A percentile compares a stretch with the other conserved stretches of the same genome.
These are phyloP conservation scores for Murina feae DNA, from an alignment of 2,113 vertebrate genomes.

Conservation along the genomic window DNA sequence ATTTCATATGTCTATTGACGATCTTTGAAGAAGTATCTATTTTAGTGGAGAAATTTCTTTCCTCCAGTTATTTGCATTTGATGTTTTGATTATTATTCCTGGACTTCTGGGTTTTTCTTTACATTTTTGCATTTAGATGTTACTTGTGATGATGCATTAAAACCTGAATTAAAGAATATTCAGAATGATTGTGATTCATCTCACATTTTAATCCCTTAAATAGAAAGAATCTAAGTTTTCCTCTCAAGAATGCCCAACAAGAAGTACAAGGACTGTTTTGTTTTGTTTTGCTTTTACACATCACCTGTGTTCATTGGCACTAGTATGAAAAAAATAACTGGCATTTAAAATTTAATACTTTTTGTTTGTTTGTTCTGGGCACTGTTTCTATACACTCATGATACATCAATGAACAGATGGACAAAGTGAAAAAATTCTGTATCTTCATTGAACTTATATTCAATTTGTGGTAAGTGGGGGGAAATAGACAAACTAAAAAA, in stretches of 20 bases:
- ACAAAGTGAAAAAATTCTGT: background rate
- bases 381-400: background rate
- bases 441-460: background rate
- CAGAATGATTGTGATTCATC: background rate
- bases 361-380: background rate
- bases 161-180: background rate
- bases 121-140: background rate
- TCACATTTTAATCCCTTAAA: background rate
- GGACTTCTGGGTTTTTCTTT: background rate
- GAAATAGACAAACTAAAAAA: background rate
- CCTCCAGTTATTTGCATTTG: background rate
- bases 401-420: background rate
- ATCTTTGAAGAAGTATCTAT: too few relatives aligned
- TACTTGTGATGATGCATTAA: background rate
- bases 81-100: background rate
- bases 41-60: background rate
- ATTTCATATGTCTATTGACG: too few relatives aligned
- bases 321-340: background rate
- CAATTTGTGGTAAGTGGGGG: background rate
- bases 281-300: constrained; percentile 17
- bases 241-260: background rate
- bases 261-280: background rate
- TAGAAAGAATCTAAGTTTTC: background rate
- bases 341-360: background rate
- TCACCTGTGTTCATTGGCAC: background rate